Evolutionary conservation across 2,797 vertebrate genomes (phyloP).

Genomic region (Poecilia picta): DNA sequence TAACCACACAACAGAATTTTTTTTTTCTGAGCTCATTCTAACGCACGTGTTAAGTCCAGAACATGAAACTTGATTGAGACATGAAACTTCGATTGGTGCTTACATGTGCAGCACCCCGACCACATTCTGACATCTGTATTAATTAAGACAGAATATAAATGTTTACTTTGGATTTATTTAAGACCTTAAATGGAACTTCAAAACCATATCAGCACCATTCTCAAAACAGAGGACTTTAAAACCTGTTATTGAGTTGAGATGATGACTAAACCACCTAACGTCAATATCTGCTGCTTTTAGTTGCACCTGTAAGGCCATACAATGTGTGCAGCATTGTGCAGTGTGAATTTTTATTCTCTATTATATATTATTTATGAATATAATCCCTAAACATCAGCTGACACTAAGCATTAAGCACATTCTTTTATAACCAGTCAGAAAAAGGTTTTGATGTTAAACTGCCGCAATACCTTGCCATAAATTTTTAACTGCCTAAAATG

Average conservation of each 20-base stretch:
- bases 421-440: background rate
- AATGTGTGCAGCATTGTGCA: background rate
- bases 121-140: background rate
- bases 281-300: background rate
- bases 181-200: background rate
- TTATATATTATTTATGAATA: background rate
- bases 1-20: slow-evolving; percentile 13
- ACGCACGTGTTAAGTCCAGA: background rate
- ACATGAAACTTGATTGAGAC: background rate
- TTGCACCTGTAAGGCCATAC: background rate
- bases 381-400: background rate
- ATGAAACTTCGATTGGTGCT: background rate
- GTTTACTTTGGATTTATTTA: background rate
- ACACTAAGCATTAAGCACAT: background rate
- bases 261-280: background rate
- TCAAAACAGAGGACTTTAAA: background rate
- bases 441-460: slow-evolving; percentile 1
- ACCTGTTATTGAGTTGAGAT: background rate
- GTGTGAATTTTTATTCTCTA: background rate
- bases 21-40: background rate
- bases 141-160: background rate
- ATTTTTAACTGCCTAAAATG: slow-evolving; percentile 4
- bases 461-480: background rate
- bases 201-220: background rate
- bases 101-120: background rate